These are phyloP conservation scores for Caenorhabditis zanzibari DNA, from an alignment of 2,888 invertebrate genomes.

Conservation along the genomic window DNA sequence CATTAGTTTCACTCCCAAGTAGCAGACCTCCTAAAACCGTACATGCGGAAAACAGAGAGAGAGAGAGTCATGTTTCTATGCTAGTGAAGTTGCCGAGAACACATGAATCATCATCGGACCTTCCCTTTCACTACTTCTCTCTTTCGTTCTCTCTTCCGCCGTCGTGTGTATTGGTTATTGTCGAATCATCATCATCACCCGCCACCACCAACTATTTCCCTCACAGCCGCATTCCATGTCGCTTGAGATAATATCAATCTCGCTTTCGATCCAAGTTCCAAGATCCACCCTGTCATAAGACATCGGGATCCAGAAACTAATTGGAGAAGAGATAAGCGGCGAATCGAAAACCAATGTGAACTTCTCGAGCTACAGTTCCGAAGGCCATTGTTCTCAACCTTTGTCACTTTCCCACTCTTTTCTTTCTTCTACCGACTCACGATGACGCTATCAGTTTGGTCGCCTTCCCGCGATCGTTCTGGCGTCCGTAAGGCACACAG, in stretches of 20 bases:
- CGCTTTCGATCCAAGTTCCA: slow-evolving; percentile 12
- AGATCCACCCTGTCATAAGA: slow-evolving; percentile 9
- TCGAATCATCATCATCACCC: slow-evolving; percentile 31
- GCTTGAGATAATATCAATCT: slow-evolving; percentile 56
- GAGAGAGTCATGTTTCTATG: slow-evolving; percentile 38
- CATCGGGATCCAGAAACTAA: slow-evolving; percentile 22
- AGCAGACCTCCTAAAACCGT: not conserved
- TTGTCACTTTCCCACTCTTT: not conserved
- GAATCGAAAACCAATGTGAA: slow-evolving; percentile 26
- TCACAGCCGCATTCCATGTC: slow-evolving; percentile 6
- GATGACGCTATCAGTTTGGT: not conserved
- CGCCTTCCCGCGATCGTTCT: not conserved
- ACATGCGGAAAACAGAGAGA: not conserved
- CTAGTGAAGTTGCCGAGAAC: slow-evolving; percentile 29
- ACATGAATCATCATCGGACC: slow-evolving; percentile 46
- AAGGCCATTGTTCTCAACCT: not conserved
- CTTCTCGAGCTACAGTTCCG: not conserved
- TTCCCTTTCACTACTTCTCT: not conserved
- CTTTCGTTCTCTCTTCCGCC: slow-evolving; percentile 19
- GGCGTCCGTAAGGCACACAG: not conserved
- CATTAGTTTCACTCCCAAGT: not conserved
- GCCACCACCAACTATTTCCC: not conserved
- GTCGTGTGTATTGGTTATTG: slow-evolving; percentile 39
- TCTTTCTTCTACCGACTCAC: not conserved
- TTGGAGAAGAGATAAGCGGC: not conserved